phyloP scores from a whole-genome alignment of 2,888 invertebrate species.

The Colletes collaris region DNA sequence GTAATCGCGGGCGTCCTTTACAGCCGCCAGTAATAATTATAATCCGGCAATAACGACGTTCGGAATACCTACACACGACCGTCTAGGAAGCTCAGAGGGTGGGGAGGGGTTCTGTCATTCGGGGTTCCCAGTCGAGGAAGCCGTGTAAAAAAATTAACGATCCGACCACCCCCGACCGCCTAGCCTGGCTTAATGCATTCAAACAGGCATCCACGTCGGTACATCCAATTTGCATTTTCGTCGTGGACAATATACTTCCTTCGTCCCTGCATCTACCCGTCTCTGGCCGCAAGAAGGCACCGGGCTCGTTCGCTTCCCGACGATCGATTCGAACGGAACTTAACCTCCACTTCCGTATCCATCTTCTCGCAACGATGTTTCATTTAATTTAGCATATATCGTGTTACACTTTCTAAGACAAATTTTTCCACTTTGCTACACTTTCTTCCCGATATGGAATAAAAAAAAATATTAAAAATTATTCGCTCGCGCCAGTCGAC shows the following conservation, averaged over 20 bases:
- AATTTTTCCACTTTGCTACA: no score
- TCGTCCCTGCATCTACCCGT: neutral
- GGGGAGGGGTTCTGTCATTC: slow-evolving; percentile 36
- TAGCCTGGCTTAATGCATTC: slow-evolving; percentile 42
- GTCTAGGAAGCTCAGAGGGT: slow-evolving; percentile 13
- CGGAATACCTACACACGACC: slow-evolving; percentile 29
- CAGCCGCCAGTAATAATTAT: slow-evolving; percentile 56
- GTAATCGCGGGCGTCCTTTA: slow-evolving; percentile 16
- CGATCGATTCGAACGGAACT: neutral
- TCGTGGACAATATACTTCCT: slow-evolving; percentile 48
- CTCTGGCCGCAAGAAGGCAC: neutral
- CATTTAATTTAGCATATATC: no score
- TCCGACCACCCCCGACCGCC: slow-evolving; percentile 20
- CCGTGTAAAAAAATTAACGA: slow-evolving; percentile 65
- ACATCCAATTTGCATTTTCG: slow-evolving; percentile 64
- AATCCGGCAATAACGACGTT: slow-evolving; percentile 53
- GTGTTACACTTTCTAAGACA: no score
- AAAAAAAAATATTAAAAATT: no score
- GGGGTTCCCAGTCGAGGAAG: slow-evolving; percentile 20
- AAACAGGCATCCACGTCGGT: slow-evolving; percentile 31
- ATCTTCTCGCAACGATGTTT: no score
- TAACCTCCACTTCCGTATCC: no score
- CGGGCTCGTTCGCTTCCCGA: neutral
- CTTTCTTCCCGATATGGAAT: no score
- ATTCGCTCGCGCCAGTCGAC: no score